A percentile compares a stretch with the other conserved stretches of the same genome.
These are phyloP conservation scores for Oligia latruncula DNA, from an alignment of 2,888 invertebrate genomes.

Conservation along the genomic window DNA sequence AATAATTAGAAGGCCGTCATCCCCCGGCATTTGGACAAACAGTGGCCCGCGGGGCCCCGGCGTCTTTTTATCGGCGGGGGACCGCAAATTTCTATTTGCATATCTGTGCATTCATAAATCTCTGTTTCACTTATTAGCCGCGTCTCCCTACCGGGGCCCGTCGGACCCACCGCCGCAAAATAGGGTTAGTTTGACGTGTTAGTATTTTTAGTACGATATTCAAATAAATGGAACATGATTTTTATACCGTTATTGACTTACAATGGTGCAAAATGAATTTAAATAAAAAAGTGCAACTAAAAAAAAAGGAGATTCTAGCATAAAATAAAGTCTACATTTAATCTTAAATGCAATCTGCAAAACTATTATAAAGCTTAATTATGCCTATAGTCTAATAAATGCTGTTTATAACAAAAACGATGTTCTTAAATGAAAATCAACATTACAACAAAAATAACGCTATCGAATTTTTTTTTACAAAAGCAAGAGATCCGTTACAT, in stretches of 20 bases:
- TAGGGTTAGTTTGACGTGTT: conserved; percentile 72
- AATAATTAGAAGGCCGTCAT: conserved; percentile 85
- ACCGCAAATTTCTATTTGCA: conserved; percentile 90
- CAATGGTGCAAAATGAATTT: background rate
- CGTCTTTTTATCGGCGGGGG: conserved; percentile 89
- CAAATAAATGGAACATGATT: conserved; percentile 4
- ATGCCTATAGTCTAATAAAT: background rate
- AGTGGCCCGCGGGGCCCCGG: conserved; percentile 79
- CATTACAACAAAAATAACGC: background rate
- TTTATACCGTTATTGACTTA: background rate
- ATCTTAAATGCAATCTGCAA: conserved; percentile 32
- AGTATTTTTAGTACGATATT: conserved; percentile 40
- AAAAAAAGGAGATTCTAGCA: conserved; percentile 8
- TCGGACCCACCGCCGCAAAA: conserved; percentile 68
- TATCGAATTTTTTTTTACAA: background rate
- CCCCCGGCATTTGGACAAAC: conserved; percentile 87
- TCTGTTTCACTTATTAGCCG: conserved; percentile 90
- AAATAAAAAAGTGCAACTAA: background rate
- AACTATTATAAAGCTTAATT: background rate
- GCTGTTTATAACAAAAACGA: background rate
- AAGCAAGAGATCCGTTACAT: background rate
- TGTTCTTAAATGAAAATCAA: background rate
- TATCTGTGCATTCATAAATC: conserved; percentile 90
- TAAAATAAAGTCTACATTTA: conserved; percentile 5
- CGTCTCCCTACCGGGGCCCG: conserved; percentile 75